A percentile compares a stretch with the other conserved stretches of the same genome.
These are phyloP conservation scores for Aleiodes leptofemur DNA, from an alignment of 2,888 invertebrate genomes.

Conservation along the genomic window DNA sequence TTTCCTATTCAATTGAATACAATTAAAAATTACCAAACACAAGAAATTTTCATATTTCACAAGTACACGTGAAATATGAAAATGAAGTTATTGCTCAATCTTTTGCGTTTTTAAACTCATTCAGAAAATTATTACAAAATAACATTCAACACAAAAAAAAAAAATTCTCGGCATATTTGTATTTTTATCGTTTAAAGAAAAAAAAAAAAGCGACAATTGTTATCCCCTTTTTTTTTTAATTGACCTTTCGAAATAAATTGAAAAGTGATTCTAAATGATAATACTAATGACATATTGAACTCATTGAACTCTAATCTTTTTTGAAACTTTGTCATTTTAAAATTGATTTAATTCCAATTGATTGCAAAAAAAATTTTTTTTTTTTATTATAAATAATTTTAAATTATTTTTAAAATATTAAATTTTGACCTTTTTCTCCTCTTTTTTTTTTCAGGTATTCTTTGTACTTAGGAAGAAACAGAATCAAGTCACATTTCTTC, in stretches of 20 bases:
- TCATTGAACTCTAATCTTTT: neutral
- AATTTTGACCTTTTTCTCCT: neutral
- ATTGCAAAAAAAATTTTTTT: neutral
- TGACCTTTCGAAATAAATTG: too few relatives aligned
- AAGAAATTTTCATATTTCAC: slow-evolving; percentile 13
- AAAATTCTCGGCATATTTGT: too few relatives aligned
- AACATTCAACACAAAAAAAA: too few relatives aligned
- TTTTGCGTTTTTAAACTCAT: slow-evolving; percentile 1
- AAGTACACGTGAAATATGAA: slow-evolving; percentile 23
- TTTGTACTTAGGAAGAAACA: slow-evolving; percentile 79
- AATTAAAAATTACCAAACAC: too few relatives aligned
- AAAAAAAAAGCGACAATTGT: too few relatives aligned
- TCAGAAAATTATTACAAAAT: slow-evolving; percentile 8
- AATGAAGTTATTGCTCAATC: neutral
- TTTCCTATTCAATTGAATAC: neutral
- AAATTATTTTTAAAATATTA: neutral
- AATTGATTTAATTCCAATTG: neutral
- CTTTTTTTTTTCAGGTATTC: slow-evolving; percentile 72
- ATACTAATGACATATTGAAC: slow-evolving; percentile 15
- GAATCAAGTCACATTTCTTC: slow-evolving; percentile 78
- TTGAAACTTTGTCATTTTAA: neutral
- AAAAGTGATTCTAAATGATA: too few relatives aligned
- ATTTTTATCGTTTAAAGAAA: too few relatives aligned
- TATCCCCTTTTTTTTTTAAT: too few relatives aligned
- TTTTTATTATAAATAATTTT: slow-evolving; percentile 2